Evolutionary conservation across 2,888 invertebrate genomes (phyloP), one percentile per base, ranked within the genome.

Genomic region (Scrobipalpa atriplicella): DNA sequence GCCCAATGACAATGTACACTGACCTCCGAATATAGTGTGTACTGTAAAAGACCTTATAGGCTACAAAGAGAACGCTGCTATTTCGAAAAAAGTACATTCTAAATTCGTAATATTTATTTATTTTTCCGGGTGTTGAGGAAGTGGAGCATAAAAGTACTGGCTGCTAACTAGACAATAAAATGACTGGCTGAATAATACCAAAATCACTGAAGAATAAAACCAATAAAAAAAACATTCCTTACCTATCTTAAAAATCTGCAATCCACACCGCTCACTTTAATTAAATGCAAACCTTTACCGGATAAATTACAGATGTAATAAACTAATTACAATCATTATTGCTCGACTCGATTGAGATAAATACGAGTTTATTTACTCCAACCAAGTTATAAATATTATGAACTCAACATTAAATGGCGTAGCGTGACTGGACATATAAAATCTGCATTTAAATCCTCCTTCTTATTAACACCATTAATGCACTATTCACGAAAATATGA

Each of bases 391-490:
- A 77, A 79, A 80, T 77, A 78, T 73, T 73, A 76, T 77, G 76
- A 72, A 69, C 66, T 67, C 68, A 60, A 69, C 72, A 77, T 76
- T 73, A 73, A 73, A 74, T 74, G 74, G 71, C 21, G 70, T 68
- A 65, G 69, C 69, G 69, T 73, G 72, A 79, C 78, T 74, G 69
- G 71, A 74, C 71, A 76, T 72, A 77, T 74, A 71, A 73, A 73
- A 78, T 78, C 65, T 72, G 76, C 75, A 78, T 79, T 78, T 78
- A 76, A 80, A 79, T 78, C 75, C 72, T 79, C 77, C 70, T 72
- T 75, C 79, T 78, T 78, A 82, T 81, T 80, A 78, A 77, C 74
- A 70, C 72, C 69, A 76, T 67, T 72, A 67, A 75, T 72, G 73
- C 73, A 75, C 72, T 75, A 74, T 70, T 76, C 70, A 73, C 71